A percentile compares a stretch with the other conserved stretches of the same genome.
Conservation (phyloP, 2,113 vertebrate genomes). For the Mobula birostris region DNA sequence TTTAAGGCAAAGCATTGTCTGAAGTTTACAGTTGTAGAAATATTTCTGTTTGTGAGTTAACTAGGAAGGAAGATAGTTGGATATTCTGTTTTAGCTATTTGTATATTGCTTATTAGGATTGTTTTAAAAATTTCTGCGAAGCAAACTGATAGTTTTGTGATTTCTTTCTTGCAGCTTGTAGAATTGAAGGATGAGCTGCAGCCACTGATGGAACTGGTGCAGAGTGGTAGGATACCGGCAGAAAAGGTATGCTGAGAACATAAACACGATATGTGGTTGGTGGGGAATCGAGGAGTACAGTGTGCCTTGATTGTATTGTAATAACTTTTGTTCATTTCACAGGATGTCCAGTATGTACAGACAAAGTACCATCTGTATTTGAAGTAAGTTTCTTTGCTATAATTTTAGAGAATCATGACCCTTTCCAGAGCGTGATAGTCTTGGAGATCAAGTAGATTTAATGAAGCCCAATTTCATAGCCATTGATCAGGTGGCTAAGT, state of each 20-base stretch:
- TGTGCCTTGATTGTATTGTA: background rate
- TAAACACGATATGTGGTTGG: background rate
- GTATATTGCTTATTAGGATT: background rate
- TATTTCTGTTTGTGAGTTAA: background rate
- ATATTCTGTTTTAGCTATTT: background rate
- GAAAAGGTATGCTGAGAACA: slow-evolving; percentile 60
- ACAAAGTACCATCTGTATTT: slow-evolving; percentile 88
- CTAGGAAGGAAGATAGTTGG: background rate
- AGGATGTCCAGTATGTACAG: slow-evolving; percentile 75
- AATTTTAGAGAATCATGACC: background rate
- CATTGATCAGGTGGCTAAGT: background rate
- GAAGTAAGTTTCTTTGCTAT: slow-evolving; percentile 56
- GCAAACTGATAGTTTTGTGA: background rate
- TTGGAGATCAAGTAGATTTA: background rate
- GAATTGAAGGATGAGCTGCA: slow-evolving; percentile 80
- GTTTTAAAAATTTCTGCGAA: background rate
- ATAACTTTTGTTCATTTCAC: slow-evolving; percentile 34
- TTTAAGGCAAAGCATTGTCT: background rate
- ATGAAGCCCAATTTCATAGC: background rate
- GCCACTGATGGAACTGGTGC: slow-evolving; percentile 75
- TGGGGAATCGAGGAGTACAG: background rate
- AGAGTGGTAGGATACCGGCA: slow-evolving; percentile 62
- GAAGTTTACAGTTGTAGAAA: background rate
- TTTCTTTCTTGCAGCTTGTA: slow-evolving; percentile 52
- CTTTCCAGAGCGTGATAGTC: background rate